A percentile compares a stretch with the other conserved stretches of the same genome.
These are phyloP conservation scores for Eublepharis macularius DNA, from an alignment of 2,113 vertebrate species.

Conservation along the genomic window DNA sequence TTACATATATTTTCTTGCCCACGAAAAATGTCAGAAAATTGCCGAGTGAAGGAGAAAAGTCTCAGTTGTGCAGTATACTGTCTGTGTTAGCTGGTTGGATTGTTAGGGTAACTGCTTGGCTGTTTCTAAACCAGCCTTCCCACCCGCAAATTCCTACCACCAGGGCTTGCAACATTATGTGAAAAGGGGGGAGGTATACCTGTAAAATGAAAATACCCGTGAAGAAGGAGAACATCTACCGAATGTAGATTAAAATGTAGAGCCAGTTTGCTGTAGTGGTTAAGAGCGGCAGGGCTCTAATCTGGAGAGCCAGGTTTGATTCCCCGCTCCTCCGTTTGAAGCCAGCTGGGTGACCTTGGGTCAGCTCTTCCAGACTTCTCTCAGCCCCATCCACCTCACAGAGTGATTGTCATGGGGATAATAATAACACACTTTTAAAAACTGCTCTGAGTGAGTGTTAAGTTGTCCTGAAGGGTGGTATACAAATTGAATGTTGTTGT, in stretches of 20 bases:
- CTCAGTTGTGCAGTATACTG: accelerated
- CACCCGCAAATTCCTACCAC: background rate
- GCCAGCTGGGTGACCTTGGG: too few species aligned
- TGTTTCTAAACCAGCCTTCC: background rate
- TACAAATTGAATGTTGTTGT: too few species aligned
- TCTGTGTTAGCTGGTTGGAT: background rate
- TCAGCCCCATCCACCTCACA: too few species aligned
- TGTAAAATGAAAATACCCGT: background rate
- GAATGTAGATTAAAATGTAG: background rate
- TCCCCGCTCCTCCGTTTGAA: too few species aligned
- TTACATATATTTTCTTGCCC: background rate
- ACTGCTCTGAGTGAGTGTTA: too few species aligned
- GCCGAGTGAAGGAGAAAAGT: background rate
- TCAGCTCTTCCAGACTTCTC: too few species aligned
- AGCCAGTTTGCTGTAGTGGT: too few species aligned
- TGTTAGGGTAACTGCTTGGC: background rate
- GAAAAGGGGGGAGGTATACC: background rate
- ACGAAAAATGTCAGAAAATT: accelerated
- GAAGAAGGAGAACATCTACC: background rate
- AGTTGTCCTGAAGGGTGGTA: too few species aligned
- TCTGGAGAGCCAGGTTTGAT: too few species aligned
- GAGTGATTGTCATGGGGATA: too few species aligned
- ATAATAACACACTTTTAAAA: too few species aligned
- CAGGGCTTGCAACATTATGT: background rate
- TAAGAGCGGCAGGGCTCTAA: too few species aligned